phyloP scores from a whole-genome alignment of 2,888 invertebrate species.

The Taenaris catops region DNA sequence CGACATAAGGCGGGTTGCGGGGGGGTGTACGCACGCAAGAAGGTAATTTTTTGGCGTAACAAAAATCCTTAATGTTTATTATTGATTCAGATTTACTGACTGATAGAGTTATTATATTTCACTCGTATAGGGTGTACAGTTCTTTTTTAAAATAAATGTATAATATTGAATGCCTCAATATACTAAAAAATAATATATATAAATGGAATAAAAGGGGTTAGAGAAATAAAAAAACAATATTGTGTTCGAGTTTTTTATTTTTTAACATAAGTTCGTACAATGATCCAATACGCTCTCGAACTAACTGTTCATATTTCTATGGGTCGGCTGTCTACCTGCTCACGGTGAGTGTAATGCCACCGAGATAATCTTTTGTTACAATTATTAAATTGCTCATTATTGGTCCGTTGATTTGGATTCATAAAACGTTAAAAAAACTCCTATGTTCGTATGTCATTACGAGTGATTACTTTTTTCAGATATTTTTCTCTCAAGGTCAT shows the following conservation, averaged over 20 bases:
- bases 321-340: constrained; percentile 35
- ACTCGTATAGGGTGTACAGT: too few species aligned
- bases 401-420: constrained; percentile 70
- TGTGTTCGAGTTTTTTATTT: constrained; percentile 67
- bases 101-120: too few species aligned
- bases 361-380: too few species aligned
- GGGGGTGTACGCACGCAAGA: too few species aligned
- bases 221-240: constrained; percentile 43
- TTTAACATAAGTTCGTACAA: constrained; percentile 76
- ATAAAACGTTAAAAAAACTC: constrained; percentile 46
- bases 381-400: constrained; percentile 53
- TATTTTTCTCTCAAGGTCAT: constrained; percentile 41
- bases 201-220: too few species aligned
- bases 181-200: too few species aligned
- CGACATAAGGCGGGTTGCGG: too few species aligned
- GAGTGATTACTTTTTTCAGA: constrained; percentile 44
- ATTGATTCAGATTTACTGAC: too few species aligned
- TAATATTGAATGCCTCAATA: too few species aligned
- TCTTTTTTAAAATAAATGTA: too few species aligned
- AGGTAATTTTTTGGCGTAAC: too few species aligned
- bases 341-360: constrained; percentile 30
- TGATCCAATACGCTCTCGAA: constrained; percentile 72
- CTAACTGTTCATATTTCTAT: constrained; percentile 59
- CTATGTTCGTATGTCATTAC: constrained; percentile 37
- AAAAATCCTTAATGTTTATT: too few species aligned